Evolutionary conservation across 2,113 vertebrate genomes (phyloP).

Genomic region (Porphyrio hochstetteri): DNA sequence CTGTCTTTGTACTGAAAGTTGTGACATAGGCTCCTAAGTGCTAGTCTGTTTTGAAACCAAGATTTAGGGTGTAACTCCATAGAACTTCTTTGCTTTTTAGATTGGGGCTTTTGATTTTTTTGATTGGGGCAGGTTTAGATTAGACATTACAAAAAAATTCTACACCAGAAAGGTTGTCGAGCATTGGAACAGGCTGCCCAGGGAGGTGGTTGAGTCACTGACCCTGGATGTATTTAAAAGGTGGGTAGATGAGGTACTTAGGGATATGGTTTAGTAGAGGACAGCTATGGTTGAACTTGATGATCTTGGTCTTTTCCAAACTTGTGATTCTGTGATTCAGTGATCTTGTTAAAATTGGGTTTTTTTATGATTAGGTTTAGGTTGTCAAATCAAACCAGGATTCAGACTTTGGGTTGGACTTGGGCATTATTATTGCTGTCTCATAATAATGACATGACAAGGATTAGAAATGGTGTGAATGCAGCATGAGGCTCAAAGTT

Average conservation of each 20-base stretch:
- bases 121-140: no score
- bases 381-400: slow-evolving; percentile 3
- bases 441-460: neutral
- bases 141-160: no score
- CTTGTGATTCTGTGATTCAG: no score
- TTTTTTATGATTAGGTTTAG: neutral
- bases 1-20: slow-evolving; percentile 15
- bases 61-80: neutral
- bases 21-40: neutral
- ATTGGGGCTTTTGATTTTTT: neutral
- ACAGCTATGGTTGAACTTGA: no score
- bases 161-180: no score
- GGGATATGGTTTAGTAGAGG: no score
- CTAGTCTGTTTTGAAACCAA: neutral
- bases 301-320: no score
- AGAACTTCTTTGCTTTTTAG: neutral
- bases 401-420: neutral
- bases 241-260: no score
- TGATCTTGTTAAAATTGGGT: neutral
- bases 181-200: no score
- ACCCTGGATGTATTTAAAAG: no score
- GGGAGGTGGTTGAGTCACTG: no score
- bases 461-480: neutral
- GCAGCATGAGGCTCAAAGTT: neutral
- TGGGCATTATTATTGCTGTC: neutral